phyloP scores from a whole-genome alignment of 1,140 invertebrate species.

The Drosophila setifemur region DNA sequence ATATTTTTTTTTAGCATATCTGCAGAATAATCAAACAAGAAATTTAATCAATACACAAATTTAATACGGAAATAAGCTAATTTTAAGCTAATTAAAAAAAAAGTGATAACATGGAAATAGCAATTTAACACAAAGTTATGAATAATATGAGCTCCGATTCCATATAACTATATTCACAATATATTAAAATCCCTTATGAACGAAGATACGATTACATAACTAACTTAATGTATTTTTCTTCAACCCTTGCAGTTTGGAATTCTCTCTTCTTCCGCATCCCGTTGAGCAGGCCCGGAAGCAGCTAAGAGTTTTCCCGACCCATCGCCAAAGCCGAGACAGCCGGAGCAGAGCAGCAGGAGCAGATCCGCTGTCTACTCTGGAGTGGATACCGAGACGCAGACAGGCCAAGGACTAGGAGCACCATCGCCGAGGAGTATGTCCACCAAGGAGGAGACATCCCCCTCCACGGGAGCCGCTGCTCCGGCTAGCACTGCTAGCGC shows the following conservation, averaged over 20 bases:
- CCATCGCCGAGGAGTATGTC: conserved; percentile 55
- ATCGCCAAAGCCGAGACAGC: conserved; percentile 28
- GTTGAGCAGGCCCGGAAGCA: conserved; percentile 70
- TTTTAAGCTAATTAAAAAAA: no score
- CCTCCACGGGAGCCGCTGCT: conserved; percentile 27
- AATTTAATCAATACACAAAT: no score
- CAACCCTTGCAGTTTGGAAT: conserved; percentile 36
- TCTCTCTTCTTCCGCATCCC: conserved; percentile 37
- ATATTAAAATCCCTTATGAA: no score
- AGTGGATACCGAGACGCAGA: conserved; percentile 21
- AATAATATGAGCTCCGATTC: no score
- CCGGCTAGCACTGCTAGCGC: conserved; percentile 11
- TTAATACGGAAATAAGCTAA: no score
- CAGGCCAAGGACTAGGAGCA: conserved; percentile 13
- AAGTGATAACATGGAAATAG: no score
- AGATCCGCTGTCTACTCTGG: conserved; percentile 63
- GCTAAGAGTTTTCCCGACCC: conserved; percentile 71
- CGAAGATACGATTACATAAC: no score
- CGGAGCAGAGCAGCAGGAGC: conserved; percentile 27
- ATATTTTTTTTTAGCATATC: no score
- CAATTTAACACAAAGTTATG: no score
- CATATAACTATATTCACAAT: not conserved
- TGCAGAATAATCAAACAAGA: no score
- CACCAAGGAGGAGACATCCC: conserved; percentile 72
- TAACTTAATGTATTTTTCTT: not conserved